Percentiles rank a stretch among this genome's conserved stretches.
phyloP scores from a whole-genome alignment of 2,113 vertebrate species.

The Peucedramus taeniatus region DNA sequence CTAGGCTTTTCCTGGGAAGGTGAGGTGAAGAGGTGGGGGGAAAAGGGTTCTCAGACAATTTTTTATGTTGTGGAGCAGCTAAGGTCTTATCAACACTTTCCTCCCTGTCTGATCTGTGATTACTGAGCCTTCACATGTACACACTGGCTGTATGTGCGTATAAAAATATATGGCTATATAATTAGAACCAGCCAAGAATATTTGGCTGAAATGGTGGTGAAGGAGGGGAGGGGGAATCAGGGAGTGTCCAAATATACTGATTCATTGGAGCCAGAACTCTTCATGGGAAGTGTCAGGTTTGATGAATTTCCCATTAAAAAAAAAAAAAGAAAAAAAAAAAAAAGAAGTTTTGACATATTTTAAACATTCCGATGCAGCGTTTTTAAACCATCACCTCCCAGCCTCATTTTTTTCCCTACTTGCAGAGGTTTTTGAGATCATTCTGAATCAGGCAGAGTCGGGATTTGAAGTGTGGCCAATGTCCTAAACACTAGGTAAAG shows the following conservation, averaged over 20 bases:
- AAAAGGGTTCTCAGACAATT: not conserved
- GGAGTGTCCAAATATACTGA: not conserved
- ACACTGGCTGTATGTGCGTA: not conserved
- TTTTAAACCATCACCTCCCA: conserved; percentile 42
- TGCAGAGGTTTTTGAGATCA: not conserved
- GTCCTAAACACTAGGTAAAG: conserved; percentile 1
- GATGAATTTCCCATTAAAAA: conserved; percentile 40
- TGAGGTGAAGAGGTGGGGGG: not conserved
- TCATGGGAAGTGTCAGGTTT: conserved; percentile 36
- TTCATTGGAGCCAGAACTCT: conserved; percentile 22
- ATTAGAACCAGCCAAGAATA: conserved; percentile 52
- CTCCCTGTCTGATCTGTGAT: not conserved
- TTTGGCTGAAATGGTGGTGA: conserved; percentile 36
- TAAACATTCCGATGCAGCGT: not conserved
- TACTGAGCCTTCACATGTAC: not conserved
- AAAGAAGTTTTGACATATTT: conserved; percentile 29
- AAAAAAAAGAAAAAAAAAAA: rapidly evolving
- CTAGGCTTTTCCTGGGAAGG: not conserved
- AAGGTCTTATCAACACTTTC: conserved; percentile 32
- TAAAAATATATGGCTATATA: conserved; percentile 52
- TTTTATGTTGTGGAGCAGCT: not conserved
- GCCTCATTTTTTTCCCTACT: not conserved
- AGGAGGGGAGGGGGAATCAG: not conserved
- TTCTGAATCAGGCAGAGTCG: conserved; percentile 8
- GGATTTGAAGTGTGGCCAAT: not conserved